Evolutionary conservation across 1,140 invertebrate genomes (phyloP).

Genomic region (Hermatobates lingyangjiaoensis): DNA sequence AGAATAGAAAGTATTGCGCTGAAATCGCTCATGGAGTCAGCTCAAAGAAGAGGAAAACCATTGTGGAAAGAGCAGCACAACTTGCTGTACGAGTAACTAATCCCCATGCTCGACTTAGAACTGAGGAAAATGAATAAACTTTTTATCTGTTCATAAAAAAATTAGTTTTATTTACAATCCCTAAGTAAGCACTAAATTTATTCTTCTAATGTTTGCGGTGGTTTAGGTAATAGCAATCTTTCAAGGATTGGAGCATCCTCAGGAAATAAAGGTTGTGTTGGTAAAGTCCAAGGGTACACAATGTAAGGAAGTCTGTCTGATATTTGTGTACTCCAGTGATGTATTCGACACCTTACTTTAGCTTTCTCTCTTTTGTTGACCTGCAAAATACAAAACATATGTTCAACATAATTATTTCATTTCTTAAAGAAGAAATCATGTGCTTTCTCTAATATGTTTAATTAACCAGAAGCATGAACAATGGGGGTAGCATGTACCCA

Average conservation of each 20-base stretch:
- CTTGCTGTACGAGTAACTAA: conserved; percentile 90
- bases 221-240: conserved; percentile 2
- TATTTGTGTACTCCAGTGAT: conserved; percentile 33
- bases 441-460: background rate
- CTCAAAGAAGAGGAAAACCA: conserved; percentile 85
- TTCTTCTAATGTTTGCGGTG: no score
- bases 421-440: background rate
- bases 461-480: background rate
- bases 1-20: conserved; percentile 90
- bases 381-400: conserved; percentile 19
- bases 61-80: conserved; percentile 92
- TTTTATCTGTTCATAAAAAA: no score
- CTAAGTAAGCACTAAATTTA: no score
- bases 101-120: conserved; percentile 82
- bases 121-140: conserved; percentile 92
- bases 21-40: conserved; percentile 95
- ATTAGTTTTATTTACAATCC: no score
- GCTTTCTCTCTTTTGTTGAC: conserved; percentile 49
- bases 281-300: conserved; percentile 1
- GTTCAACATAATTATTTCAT: conserved; percentile 1
- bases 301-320: conserved; percentile 12
- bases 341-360: conserved; percentile 42
- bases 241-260: conserved; percentile 3
- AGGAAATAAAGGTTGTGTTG: conserved; percentile 5
- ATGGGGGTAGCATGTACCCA: background rate